These are phyloP conservation scores for Odocoileus hemionus DNA, from an alignment of 2,113 vertebrate genomes.

Conservation along the genomic window DNA sequence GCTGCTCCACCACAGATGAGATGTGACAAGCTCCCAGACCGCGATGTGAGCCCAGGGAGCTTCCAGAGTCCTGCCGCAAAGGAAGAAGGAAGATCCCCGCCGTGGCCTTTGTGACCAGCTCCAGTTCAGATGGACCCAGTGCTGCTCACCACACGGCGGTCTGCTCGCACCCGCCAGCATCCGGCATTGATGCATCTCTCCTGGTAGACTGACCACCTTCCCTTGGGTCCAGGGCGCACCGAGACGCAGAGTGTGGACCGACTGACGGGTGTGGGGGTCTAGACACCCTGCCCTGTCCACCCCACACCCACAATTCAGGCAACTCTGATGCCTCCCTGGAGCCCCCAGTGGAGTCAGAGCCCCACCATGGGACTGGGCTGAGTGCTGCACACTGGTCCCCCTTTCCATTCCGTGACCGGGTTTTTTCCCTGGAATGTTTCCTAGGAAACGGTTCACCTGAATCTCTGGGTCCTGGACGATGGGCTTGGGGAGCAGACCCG, in stretches of 20 bases:
- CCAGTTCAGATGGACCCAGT: background rate
- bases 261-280: background rate
- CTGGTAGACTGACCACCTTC: background rate
- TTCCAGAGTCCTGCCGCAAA: background rate
- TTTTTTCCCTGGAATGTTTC: background rate
- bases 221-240: background rate
- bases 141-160: background rate
- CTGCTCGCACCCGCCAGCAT: background rate
- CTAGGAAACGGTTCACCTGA: background rate
- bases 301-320: background rate
- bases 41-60: background rate
- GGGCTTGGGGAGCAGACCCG: background rate
- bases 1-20: background rate
- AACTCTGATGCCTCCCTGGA: background rate
- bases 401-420: background rate
- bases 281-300: background rate
- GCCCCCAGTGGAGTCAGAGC: background rate
- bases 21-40: background rate
- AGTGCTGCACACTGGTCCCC: background rate
- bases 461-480: background rate
- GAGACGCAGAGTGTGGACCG: background rate
- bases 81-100: background rate
- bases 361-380: background rate
- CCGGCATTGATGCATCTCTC: background rate
- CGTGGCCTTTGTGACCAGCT: fast-evolving